Evolutionary conservation across 2,113 vertebrate genomes (phyloP).

Genomic region (Bungarus multicinctus): DNA sequence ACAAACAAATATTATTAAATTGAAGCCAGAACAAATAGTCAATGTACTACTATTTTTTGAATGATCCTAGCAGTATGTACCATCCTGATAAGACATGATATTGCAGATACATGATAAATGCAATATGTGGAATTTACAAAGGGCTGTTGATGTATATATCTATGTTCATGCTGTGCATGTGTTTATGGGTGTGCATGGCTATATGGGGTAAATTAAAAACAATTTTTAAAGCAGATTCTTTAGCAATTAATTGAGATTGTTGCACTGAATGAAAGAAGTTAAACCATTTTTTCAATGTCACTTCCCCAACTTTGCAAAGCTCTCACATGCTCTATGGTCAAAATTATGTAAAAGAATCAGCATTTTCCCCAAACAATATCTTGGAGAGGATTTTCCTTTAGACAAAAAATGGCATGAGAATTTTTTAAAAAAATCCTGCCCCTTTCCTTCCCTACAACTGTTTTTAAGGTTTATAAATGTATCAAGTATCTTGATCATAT

Average conservation of each 20-base stretch:
- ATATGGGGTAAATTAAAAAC: neutral
- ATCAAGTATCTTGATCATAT: neutral
- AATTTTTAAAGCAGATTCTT: neutral
- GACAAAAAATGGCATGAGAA: neutral
- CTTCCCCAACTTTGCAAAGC: neutral
- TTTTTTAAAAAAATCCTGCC: neutral
- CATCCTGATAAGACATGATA: neutral
- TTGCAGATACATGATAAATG: neutral
- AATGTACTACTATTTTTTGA: neutral
- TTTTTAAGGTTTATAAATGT: neutral
- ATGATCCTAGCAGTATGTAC: neutral
- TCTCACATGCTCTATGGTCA: neutral
- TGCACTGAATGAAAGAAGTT: neutral
- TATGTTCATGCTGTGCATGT: neutral
- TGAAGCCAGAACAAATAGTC: neutral
- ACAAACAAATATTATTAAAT: neutral
- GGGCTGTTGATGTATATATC: neutral
- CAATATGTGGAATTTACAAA: neutral
- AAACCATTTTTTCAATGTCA: neutral
- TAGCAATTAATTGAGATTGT: neutral
- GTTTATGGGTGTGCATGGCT: neutral
- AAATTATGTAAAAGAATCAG: neutral
- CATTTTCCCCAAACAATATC: neutral
- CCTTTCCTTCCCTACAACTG: neutral
- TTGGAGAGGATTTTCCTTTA: neutral